Conservation (phyloP, 2,113 vertebrate genomes). For the Dasyornis broadbenti region DNA sequence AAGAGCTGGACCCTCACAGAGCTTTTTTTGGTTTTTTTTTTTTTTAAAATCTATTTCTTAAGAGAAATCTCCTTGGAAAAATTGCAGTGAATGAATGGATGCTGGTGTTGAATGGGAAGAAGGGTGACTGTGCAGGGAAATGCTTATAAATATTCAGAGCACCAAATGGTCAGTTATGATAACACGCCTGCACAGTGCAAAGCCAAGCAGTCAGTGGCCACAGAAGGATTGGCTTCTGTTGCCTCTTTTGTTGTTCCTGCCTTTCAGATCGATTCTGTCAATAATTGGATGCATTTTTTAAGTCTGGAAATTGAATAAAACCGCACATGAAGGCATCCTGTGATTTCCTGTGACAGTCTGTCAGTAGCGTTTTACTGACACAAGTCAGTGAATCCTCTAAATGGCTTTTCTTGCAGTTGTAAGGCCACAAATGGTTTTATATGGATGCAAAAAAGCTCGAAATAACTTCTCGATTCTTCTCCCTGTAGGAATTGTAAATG, state of each 20-base stretch:
- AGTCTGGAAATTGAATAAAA: constrained; percentile 47
- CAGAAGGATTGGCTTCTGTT: constrained; percentile 34
- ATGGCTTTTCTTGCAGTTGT: constrained; percentile 56
- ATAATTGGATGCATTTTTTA: constrained; percentile 57
- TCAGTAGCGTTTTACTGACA: constrained; percentile 57
- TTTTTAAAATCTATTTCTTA: neutral
- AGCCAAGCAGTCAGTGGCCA: neutral
- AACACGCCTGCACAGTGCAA: neutral
- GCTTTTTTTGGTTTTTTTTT: neutral
- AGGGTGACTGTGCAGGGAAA: constrained; percentile 5
- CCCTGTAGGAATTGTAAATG: constrained; percentile 39
- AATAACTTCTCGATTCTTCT: constrained; percentile 48
- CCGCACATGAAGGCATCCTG: constrained; percentile 44
- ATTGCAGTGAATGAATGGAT: constrained; percentile 10
- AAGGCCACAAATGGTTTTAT: constrained; percentile 46
- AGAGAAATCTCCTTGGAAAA: constrained; percentile 1
- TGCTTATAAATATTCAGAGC: constrained; percentile 49
- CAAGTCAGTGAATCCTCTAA: constrained; percentile 55
- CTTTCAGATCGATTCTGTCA: constrained; percentile 57
- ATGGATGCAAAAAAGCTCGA: constrained; percentile 22
- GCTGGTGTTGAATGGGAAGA: constrained; percentile 1
- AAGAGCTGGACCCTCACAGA: neutral
- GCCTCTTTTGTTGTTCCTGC: constrained; percentile 18
- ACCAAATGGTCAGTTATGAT: constrained; percentile 46
- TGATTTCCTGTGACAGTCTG: constrained; percentile 59